Base-by-base conservation (phyloP, 2,797 vertebrate genomes). In the Syndactyla subalaris region DNA sequence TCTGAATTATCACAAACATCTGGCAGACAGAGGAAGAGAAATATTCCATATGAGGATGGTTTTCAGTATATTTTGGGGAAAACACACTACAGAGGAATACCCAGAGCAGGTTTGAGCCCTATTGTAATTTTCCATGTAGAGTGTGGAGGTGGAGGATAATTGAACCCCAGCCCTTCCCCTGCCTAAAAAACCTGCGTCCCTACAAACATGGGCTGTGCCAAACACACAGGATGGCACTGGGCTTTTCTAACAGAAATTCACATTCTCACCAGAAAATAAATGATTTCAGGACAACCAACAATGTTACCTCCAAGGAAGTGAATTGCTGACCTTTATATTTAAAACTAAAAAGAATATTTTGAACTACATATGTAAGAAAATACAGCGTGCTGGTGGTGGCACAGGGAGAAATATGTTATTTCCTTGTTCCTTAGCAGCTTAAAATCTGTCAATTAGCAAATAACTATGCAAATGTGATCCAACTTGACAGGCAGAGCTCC, bases 391-490 rank as follows among this genome's bases (percentile, higher is more conserved):
- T 52, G 29, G 22, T 38, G 58, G 71, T 19, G 39, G 88, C 41
- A 61, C 4, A 2, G 19, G 51, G 74, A 76, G 55, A 61, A 81
- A 67, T 36, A 86, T 76, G 68, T 93, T 76, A 58, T 45, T 76
- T 57, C 29, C 66, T 76, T 74, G 41, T 12, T 88, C 80, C 71
- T 82, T 21, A 43, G 72, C 75, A 93, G 70, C 41, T 83, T 63
- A 65, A 94, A 92, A 92, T 21, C 75, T 72, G 65, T 48, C 88
- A 94, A 93, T 96, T 94, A 96, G 49, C 63, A 92, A 92, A 82
- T 59, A 14, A 2, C 27, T 58, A 72, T 78, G 72, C 41, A 95
- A 95, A 89, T 57, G 67, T 22, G 76, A 87, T 93, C 59, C 51
- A 45, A 58, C 23, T 43, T 55, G 41, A 92, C 92, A 92, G 88